Base-by-base conservation (phyloP, 2,113 vertebrate species). In the Ursus arctos region DNA sequence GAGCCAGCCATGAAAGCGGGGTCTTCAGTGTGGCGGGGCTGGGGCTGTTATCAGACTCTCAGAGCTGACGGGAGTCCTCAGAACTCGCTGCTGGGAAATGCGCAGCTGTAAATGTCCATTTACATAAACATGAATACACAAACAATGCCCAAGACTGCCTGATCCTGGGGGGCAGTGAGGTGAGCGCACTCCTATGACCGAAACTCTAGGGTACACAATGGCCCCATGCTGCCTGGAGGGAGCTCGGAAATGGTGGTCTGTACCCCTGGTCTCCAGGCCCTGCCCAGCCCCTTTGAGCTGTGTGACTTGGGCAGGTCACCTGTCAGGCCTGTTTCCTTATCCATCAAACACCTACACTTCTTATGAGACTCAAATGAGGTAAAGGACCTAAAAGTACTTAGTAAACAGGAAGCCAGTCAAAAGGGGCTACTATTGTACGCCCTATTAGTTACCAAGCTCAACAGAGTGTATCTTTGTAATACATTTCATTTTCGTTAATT, bases 21-120 rank as follows among this genome's bases (percentile, higher is more conserved):
- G 33, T 19, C 72, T 84, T 43, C 13, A 36, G 10, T 7, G 11
- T 21, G 18, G 61, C 40, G 31, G 61, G 80, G 72, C 24, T n/a
- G n/a, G 95, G 15, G 21, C 19, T 33, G 16, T 85, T 80, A 57
- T 94, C 72, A 82, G 72, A 53, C 24, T 92, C 67, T 57, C 40
- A 31, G 49, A 63, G 82, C 81, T 77, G 63, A 79, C 18, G 47
- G 67, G 65, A 97, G 61, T 43, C 59, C 40, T 53, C 47, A 2
- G 19, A 67, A 40, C 76, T 72, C 53, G 67, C 71, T 96, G 95
- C 86, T 95, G 85, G 85, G 86, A 97, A 95, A 94, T 51, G 40
- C 47, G 55, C 12, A 51, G 4, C 77, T 96, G 7, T 63, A 72
- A 91, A 74, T 18, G 7, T 94, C 51, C 10, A 59, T 86, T 63